Evolutionary conservation across 2,888 invertebrate species (phyloP).

Genomic region (Caenorhabditis japonica): DNA sequence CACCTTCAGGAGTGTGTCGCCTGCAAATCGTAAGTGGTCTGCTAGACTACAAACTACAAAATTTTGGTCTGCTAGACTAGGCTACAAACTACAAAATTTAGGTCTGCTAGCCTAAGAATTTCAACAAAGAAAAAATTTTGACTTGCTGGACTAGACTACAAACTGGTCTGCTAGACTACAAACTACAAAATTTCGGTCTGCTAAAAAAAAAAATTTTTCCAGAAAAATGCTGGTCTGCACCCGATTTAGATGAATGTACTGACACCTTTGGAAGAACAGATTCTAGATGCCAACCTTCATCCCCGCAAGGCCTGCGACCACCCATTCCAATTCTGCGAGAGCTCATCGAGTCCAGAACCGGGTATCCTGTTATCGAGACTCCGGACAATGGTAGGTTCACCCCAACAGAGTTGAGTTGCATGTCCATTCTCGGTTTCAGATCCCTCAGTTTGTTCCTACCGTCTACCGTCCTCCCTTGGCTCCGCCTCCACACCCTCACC

Average conservation of each 20-base stretch:
- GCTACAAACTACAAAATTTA: too few species aligned
- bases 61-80: too few species aligned
- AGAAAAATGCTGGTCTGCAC: conserved; percentile 54
- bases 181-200: too few species aligned
- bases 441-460: conserved; percentile 58
- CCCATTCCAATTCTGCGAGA: conserved; percentile 30
- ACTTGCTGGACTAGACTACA: too few species aligned
- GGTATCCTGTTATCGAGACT: conserved; percentile 61
- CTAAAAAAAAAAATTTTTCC: too few species aligned
- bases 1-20: conserved; percentile 28
- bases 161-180: too few species aligned
- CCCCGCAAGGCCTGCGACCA: not conserved
- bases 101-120: too few species aligned
- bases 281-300: not conserved
- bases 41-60: too few species aligned
- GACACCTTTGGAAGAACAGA: conserved; percentile 1
- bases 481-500: conserved; percentile 61
- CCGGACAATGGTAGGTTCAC: conserved; percentile 45
- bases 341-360: conserved; percentile 27
- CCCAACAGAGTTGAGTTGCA: conserved; percentile 5
- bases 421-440: conserved; percentile 19
- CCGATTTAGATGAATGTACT: conserved; percentile 32
- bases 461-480: conserved; percentile 57
- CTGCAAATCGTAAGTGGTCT: conserved; percentile 31
- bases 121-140: too few species aligned